Base-by-base conservation (phyloP, 2,113 vertebrate species). In the Leptobrachium leishanense region DNA sequence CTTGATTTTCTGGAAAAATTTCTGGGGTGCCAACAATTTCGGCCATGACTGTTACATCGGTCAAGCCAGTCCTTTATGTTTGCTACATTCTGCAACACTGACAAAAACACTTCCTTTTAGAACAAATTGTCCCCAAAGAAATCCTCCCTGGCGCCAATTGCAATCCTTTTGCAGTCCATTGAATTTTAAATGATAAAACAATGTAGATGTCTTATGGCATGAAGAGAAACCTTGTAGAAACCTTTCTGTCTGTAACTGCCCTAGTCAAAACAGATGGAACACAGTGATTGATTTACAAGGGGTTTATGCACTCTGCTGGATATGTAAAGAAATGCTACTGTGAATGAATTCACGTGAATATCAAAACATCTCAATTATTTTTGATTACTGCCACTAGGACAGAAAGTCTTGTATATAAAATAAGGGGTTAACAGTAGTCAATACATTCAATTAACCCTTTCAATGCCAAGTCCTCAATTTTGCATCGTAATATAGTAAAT, bases 161-260 rank as follows among this genome's bases (percentile, higher is more conserved):
- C 63, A 46, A 75, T 75, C 62, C 6, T 31, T 75, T 66, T 63
- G 66, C 65, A 63, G 62, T 42, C 74, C 74, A 76, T 76, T 67
- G 54, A 68, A 76, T 76, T 50, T 76, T 76, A 76, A 68, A 67
- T 50, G 55, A 41, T 57, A 57, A 68, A 68, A 66, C 74, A 68
- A 42, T 68, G 64, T 68, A 5, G 13, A 39, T 57, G 54, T 68
- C 65, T 55, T 67, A 43, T 76, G 42, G 15, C 54, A 39, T 55
- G 66, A 55, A 2, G 44, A 57, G 31, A n/a, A 11, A 20, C 50
- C 64, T 68, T 43, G 50, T 20, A 65, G 40, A 67, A 76, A 66
- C 10, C 41, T 68, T 53, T 76, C 50, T 55, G 55, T 54, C 50
- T 11, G 9, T 42, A 43, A 76, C 63, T 76, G 13, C 2, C 39